These are phyloP conservation scores for Sphinx pinastri DNA, from an alignment of 2,888 invertebrate species.

Conservation along the genomic window DNA sequence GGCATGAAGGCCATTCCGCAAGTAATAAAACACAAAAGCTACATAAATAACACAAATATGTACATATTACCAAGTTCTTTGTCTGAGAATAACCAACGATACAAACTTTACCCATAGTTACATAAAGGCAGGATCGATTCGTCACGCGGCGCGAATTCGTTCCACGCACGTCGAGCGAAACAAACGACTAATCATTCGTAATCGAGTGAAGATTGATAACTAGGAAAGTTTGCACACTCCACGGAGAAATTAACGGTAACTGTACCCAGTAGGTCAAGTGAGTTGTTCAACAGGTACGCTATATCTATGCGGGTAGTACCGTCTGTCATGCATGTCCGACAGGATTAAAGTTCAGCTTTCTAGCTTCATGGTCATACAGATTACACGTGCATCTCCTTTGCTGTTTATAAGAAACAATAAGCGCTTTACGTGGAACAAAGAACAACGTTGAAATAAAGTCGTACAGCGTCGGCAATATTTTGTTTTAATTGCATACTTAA, in stretches of 20 bases:
- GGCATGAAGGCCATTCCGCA: neutral
- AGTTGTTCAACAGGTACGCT: constrained; percentile 32
- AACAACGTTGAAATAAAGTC: too few relatives aligned
- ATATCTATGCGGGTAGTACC: constrained; percentile 24
- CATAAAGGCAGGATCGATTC: constrained; percentile 57
- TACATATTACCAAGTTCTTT: constrained; percentile 31
- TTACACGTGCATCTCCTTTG: constrained; percentile 14
- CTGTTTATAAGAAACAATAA: neutral
- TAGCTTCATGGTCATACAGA: constrained; percentile 21
- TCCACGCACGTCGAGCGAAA: constrained; percentile 54
- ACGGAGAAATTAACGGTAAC: constrained; percentile 38
- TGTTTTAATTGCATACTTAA: too few relatives aligned
- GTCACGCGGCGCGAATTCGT: constrained; percentile 62
- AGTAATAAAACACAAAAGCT: constrained; percentile 6
- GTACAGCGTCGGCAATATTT: too few relatives aligned
- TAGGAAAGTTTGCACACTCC: constrained; percentile 43
- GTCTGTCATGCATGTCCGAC: constrained; percentile 30
- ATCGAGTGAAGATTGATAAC: constrained; percentile 46
- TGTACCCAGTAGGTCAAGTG: constrained; percentile 33
- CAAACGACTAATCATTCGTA: constrained; percentile 50
- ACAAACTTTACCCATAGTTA: constrained; percentile 27
- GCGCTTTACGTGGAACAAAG: neutral
- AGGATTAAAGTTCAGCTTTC: constrained; percentile 41
- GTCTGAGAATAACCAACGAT: constrained; percentile 30
- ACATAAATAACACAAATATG: neutral